Conservation (phyloP, 2,888 invertebrate species). For the Melanostoma mellinum region DNA sequence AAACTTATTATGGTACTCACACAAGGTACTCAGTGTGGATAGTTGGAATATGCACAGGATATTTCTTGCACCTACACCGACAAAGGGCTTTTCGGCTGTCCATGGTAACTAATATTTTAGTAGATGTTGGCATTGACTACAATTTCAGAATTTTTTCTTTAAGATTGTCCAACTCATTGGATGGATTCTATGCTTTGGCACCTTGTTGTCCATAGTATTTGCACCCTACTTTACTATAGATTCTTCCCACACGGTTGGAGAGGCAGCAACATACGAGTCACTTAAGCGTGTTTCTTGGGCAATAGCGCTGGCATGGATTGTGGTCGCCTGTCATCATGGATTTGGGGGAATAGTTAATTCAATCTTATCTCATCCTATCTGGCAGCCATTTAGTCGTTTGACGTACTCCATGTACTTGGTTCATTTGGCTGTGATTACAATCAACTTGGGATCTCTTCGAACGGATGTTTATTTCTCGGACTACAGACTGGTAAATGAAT, state of each 20-base stretch:
- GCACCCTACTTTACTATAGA: constrained; percentile 40
- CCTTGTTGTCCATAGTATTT: constrained; percentile 50
- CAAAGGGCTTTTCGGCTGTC: constrained; percentile 68
- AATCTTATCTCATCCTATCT: constrained; percentile 62
- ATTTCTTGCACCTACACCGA: constrained; percentile 73
- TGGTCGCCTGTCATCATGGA: constrained; percentile 71
- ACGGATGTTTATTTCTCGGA: constrained; percentile 43
- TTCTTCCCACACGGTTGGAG: constrained; percentile 9
- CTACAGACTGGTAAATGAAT: no score
- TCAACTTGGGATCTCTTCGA: constrained; percentile 45
- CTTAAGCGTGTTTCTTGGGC: constrained; percentile 68
- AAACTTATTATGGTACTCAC: constrained; percentile 76
- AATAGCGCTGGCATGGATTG: constrained; percentile 69
- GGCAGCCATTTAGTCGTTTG: constrained; percentile 73
- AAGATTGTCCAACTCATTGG: constrained; percentile 11
- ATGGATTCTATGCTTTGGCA: constrained; percentile 50
- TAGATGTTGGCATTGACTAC: not conserved
- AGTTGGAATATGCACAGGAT: constrained; percentile 78
- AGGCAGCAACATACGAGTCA: constrained; percentile 62
- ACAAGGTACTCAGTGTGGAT: constrained; percentile 77
- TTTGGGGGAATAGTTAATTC: constrained; percentile 71
- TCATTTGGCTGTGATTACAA: constrained; percentile 61
- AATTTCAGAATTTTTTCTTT: not conserved
- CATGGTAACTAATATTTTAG: constrained; percentile 39
- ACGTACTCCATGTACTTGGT: constrained; percentile 69